A percentile compares a stretch with the other conserved stretches of the same genome.
These are phyloP conservation scores for Neoascia interrupta DNA, from an alignment of 2,888 invertebrate genomes.

Conservation along the genomic window DNA sequence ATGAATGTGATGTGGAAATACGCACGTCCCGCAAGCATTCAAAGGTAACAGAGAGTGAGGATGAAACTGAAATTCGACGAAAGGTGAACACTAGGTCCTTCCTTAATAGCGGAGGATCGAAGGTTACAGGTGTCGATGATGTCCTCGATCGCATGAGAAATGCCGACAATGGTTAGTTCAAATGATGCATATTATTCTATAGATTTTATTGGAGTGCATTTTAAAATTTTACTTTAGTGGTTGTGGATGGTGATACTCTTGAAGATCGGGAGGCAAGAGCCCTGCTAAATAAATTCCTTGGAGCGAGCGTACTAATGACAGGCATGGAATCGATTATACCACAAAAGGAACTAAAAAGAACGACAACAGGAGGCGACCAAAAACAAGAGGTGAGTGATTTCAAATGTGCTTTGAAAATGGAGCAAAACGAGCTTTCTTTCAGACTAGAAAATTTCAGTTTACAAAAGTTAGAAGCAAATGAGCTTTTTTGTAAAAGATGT, in stretches of 20 bases:
- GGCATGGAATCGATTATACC: constrained; percentile 84
- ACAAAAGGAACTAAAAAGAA: constrained; percentile 72
- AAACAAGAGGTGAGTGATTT: constrained; percentile 76
- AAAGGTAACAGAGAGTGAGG: constrained; percentile 72
- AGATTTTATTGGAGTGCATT: neutral
- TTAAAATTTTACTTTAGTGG: constrained; percentile 79
- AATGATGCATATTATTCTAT: no score
- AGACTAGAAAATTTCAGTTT: no score
- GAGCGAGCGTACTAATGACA: constrained; percentile 89
- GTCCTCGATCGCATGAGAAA: constrained; percentile 89
- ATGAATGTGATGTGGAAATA: constrained; percentile 71
- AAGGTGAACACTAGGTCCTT: constrained; percentile 82
- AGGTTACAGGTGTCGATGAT: constrained; percentile 88
- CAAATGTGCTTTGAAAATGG: neutral
- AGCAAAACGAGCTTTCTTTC: neutral
- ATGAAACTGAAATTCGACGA: constrained; percentile 73
- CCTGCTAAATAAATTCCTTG: constrained; percentile 90
- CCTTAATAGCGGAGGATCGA: constrained; percentile 84
- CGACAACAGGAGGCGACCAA: constrained; percentile 55
- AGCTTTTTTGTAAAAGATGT: no score
- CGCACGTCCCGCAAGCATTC: constrained; percentile 71
- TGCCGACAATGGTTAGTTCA: constrained; percentile 84
- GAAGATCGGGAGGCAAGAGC: constrained; percentile 88
- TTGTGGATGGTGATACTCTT: constrained; percentile 83
- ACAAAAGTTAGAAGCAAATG: no score